Base-by-base conservation (phyloP, 2,797 vertebrate species). In the Melanotaenia boesemani region DNA sequence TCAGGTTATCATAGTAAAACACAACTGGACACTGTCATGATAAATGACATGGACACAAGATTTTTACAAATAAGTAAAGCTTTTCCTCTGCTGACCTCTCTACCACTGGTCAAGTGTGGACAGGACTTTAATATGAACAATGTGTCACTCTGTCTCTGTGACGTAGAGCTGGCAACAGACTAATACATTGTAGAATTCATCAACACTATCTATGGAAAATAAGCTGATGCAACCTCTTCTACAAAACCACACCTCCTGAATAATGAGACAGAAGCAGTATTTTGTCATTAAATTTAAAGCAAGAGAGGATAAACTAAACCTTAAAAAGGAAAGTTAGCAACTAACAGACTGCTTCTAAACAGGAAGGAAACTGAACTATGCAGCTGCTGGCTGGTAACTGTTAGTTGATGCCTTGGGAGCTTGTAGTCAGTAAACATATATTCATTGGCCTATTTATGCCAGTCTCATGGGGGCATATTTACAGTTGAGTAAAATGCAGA, bases 111-210 rank as follows among this genome's bases (percentile, higher is more conserved):
- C 44, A 89, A 81, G 2, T 77, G 16, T 52, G 71, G 20, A 13
- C 76, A 82, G 22, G 82, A 88, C 69, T 70, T 81, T 24, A 81
- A 85, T 1, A 72, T 80, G 77, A 90, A 90, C 70, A 83, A 80
- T 10, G n/a, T 88, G 5, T 13, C 86, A 1, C 83, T 93, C 30
- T 92, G 93, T 36, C 89, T 95, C 6, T 86, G 81, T 60, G 93
- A 95, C 9, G 63, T 94, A 26, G 83, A 93, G 81, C 69, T 95
- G 60, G 85, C 63, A 48, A 79, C 57, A 63, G 91, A 91, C 62
- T 94, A 74, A 94, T 3, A n/a, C 8, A 4, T n/a, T 22, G 58
- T 30, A 52, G 20, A 59, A 75, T 36, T 11, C 16, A 52, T 48
- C 24, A 50, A 58, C 1, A 18, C 59, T 71, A 50, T 77, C 82